Percentiles rank a stretch among this genome's conserved stretches.
Evolutionary conservation across 2,888 invertebrate species (phyloP).

Genomic region (Flabesymbios commensalis): DNA sequence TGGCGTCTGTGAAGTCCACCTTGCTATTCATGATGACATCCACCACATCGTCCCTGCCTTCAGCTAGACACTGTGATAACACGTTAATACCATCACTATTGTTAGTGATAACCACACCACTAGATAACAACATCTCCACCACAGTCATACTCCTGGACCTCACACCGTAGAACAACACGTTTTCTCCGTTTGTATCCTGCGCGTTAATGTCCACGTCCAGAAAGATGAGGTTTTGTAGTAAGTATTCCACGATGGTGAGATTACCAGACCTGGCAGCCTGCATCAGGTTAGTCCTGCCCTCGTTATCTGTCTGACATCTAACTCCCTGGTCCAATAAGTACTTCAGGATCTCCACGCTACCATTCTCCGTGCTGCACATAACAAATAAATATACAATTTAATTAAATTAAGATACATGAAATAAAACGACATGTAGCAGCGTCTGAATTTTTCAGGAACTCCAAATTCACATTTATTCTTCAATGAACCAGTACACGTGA

Average conservation of each 20-base stretch:
- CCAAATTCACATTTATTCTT: no score
- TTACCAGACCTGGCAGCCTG: conserved; percentile 35
- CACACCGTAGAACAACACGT: conserved; percentile 36
- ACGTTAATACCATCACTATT: conserved; percentile 19
- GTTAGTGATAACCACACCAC: conserved; percentile 18
- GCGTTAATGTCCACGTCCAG: conserved; percentile 29
- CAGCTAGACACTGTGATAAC: conserved; percentile 12
- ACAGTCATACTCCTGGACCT: conserved; percentile 19
- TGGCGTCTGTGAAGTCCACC: conserved; percentile 7
- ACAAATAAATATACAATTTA: no score
- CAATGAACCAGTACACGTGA: no score
- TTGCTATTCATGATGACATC: conserved; percentile 13
- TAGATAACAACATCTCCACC: conserved; percentile 17
- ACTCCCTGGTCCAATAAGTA: conserved; percentile 25
- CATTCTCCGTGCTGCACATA: conserved; percentile 36
- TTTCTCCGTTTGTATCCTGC: conserved; percentile 33
- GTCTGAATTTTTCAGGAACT: no score
- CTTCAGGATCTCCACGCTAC: conserved; percentile 29
- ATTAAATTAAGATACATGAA: no score
- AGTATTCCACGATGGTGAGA: conserved; percentile 23
- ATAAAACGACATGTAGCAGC: no score
- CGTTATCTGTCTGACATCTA: conserved; percentile 15
- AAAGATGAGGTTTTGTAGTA: conserved; percentile 19
- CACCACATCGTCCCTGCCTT: conserved; percentile 14
- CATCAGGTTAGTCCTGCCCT: conserved; percentile 35